These are phyloP conservation scores for Phorcus lineatus DNA, from an alignment of 2,888 invertebrate genomes.

Conservation along the genomic window DNA sequence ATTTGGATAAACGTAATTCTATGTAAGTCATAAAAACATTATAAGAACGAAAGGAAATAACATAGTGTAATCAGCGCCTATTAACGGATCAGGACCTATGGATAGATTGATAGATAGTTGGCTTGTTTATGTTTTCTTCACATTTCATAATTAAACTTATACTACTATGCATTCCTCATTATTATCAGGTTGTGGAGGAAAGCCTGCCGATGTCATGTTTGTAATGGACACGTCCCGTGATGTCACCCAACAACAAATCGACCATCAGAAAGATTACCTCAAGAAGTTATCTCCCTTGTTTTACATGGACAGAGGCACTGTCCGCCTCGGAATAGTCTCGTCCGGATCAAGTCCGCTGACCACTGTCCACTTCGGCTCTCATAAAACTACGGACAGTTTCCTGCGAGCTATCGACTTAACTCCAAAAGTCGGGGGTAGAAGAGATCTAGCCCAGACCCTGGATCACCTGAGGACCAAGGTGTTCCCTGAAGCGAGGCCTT, in stretches of 20 bases:
- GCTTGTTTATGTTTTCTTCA: no score
- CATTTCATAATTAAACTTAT: no score
- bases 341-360: conserved; percentile 25
- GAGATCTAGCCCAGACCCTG: conserved; percentile 27
- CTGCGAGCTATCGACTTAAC: conserved; percentile 13
- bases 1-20: no score
- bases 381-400: not conserved
- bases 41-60: no score
- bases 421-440: conserved; percentile 28
- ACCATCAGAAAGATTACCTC: conserved; percentile 33
- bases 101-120: no score
- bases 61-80: no score
- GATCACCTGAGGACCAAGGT: conserved; percentile 22
- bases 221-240: conserved; percentile 41
- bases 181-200: conserved; percentile 37
- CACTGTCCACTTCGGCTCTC: conserved; percentile 16
- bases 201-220: conserved; percentile 40
- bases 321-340: conserved; percentile 35
- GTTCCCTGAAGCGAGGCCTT: conserved; percentile 26
- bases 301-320: conserved; percentile 17
- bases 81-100: no score
- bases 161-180: not conserved
- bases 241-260: conserved; percentile 21
- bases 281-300: conserved; percentile 33
- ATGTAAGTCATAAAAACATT: no score